A percentile compares a stretch with the other conserved stretches of the same genome.
These are phyloP conservation scores for Hypolimnas misippus DNA, from an alignment of 2,888 invertebrate genomes.

Conservation along the genomic window DNA sequence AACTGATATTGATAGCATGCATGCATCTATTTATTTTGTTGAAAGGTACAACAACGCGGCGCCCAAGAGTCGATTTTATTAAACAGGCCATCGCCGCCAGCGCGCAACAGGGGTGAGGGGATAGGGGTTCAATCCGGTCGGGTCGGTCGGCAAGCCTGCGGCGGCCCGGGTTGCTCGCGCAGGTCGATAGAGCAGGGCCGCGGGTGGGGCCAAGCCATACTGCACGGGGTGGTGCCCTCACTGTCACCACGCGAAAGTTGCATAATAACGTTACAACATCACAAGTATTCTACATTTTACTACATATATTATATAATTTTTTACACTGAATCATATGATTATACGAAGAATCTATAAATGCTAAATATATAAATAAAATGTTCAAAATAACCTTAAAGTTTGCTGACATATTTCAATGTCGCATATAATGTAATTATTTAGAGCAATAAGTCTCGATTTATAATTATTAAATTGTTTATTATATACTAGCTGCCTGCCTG, in stretches of 20 bases:
- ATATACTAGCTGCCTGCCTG: too few relatives aligned
- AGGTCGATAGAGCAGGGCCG: slow-evolving; percentile 79
- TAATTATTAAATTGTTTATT: too few relatives aligned
- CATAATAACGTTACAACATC: slow-evolving; percentile 54
- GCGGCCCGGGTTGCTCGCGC: slow-evolving; percentile 70
- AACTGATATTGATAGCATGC: too few relatives aligned
- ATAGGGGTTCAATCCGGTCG: slow-evolving; percentile 60
- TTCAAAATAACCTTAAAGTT: too few relatives aligned
- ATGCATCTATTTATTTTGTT: slow-evolving; percentile 45
- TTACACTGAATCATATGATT: too few relatives aligned
- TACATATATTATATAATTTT: too few relatives aligned
- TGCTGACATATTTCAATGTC: too few relatives aligned
- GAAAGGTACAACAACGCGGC: slow-evolving; percentile 47
- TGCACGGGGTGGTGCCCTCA: slow-evolving; percentile 77
- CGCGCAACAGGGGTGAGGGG: slow-evolving; percentile 44
- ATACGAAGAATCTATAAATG: too few relatives aligned
- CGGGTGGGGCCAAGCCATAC: slow-evolving; percentile 71
- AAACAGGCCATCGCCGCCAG: slow-evolving; percentile 45
- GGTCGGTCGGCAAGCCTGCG: slow-evolving; percentile 61
- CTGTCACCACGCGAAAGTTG: slow-evolving; percentile 71
- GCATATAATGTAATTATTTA: too few relatives aligned
- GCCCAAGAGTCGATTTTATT: slow-evolving; percentile 53
- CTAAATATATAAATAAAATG: too few relatives aligned
- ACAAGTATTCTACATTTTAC: slow-evolving; percentile 14
- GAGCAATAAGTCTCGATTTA: too few relatives aligned